Base-by-base conservation (phyloP, 2,113 vertebrate species). In the Melanocharis versteri region DNA sequence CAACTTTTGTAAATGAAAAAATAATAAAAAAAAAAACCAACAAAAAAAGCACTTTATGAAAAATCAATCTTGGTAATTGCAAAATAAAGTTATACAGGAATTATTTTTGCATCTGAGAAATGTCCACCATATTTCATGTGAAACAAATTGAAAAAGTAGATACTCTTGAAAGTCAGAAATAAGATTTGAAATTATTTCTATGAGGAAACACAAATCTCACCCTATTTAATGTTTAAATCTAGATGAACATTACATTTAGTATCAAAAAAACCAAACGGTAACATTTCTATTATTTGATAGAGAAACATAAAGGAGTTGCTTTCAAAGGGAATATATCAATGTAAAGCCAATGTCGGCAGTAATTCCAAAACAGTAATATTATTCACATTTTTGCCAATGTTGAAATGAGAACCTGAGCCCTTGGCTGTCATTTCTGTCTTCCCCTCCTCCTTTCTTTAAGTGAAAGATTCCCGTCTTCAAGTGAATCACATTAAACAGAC, bases 1-100 rank as follows among this genome's bases (percentile, higher is more conserved):
- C 96, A 98, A 98, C 94, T 97, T 98, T 96, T 94, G 92, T 90
- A 93, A 91, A 96, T 90, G 91, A 68, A 87, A 89, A 91, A 93
- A 94, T 81, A 92, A 89, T 65, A 78, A 19, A n/a, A 10, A 89
- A 68, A 78, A 19, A n/a, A 10, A 13, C 9, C 48, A 65, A 76
- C 31, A 69, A 80, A 87, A 88, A 90, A 90, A 69, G 2, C 40
- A 89, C n/a, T 94, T 96, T 96, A 96, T 95, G 81, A 96, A 97
- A 97, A 96, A 97, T 92, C 93, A 89, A 48, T 96, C 89, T 96
- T 94, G 47, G 70, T 95, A 96, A 96, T 81, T 94, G 75, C 56
- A 89, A 97, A 97, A 98, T 94, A 92, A 95, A 90, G 87, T 95
- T 94, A 92, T 87, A 85, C 13, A 56, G 57, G 50, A 88, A 89